phyloP scores from a whole-genome alignment of 2,888 invertebrate genomes.

The Antitype chi region DNA sequence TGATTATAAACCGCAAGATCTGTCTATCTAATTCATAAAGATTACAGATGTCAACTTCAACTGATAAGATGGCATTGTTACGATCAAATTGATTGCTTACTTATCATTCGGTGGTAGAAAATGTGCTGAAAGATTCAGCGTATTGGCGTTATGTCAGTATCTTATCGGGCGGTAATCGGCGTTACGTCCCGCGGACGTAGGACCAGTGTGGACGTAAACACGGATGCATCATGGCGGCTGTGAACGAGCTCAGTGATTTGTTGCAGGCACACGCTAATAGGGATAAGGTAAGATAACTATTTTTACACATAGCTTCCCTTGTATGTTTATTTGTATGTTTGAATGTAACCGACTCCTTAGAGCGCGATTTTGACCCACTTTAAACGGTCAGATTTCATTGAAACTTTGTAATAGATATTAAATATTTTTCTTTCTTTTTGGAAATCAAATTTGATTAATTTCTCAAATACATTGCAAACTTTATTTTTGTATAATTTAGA shows the following conservation, averaged over 20 bases:
- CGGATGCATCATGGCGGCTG: slow-evolving; percentile 72
- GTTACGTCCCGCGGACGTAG: slow-evolving; percentile 21
- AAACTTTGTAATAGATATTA: too few relatives aligned
- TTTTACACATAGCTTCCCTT: too few relatives aligned
- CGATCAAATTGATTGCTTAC: slow-evolving; percentile 53
- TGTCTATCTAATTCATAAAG: slow-evolving; percentile 46
- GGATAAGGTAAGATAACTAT: slow-evolving; percentile 92
- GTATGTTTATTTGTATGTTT: too few relatives aligned
- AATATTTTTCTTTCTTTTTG: too few relatives aligned
- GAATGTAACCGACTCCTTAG: too few relatives aligned
- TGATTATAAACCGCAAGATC: slow-evolving; percentile 21
- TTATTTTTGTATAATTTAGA: too few relatives aligned
- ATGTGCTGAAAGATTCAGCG: slow-evolving; percentile 25
- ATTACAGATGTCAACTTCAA: slow-evolving; percentile 54
- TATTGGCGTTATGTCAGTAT: slow-evolving; percentile 39
- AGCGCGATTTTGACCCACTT: too few relatives aligned
- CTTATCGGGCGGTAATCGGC: slow-evolving; percentile 51
- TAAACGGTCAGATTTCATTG: too few relatives aligned
- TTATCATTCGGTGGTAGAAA: slow-evolving; percentile 51
- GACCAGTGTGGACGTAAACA: slow-evolving; percentile 54
- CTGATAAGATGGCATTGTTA: slow-evolving; percentile 45
- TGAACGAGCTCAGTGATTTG: slow-evolving; percentile 91
- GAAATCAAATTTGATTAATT: too few relatives aligned
- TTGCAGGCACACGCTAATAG: slow-evolving; percentile 94
- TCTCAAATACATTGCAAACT: too few relatives aligned